phyloP scores from a whole-genome alignment of 2,797 vertebrate genomes.

The Mus spretus region DNA sequence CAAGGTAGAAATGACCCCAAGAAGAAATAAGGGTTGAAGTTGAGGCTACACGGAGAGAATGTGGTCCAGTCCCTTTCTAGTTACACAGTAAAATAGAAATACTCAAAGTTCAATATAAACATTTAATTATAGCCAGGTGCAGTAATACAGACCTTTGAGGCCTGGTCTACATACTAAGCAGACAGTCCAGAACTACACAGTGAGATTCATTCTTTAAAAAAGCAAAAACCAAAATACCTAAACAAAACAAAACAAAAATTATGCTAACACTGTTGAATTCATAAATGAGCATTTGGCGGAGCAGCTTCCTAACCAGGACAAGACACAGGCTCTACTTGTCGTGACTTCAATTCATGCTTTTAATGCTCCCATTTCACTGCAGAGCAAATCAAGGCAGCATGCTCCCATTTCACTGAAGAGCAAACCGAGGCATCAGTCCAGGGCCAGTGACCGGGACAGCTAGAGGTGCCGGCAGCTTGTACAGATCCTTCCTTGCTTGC shows the following conservation, averaged over 20 bases:
- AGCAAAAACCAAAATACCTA: too few species aligned
- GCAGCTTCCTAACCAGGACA: rapidly evolving
- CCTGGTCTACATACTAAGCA: neutral
- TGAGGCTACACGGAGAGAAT: neutral
- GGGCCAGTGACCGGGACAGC: rapidly evolving
- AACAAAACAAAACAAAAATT: neutral
- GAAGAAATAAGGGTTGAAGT: neutral
- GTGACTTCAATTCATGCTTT: neutral
- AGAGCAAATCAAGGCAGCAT: too few species aligned
- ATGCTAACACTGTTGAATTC: rapidly evolving
- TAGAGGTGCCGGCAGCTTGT: rapidly evolving
- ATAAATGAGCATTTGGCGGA: rapidly evolving
- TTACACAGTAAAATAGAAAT: rapidly evolving
- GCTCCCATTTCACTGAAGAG: too few species aligned
- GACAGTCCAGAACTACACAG: neutral
- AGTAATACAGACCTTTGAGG: neutral
- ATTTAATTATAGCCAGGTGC: neutral
- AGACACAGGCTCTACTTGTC: rapidly evolving
- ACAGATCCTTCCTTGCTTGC: neutral
- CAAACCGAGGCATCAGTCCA: rapidly evolving
- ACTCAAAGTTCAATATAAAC: neutral
- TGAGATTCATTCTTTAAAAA: neutral
- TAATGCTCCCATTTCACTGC: too few species aligned
- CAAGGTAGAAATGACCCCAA: neutral
- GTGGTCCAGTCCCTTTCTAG: neutral